phyloP scores from a whole-genome alignment of 2,113 vertebrate genomes.

The Camelus dromedarius region DNA sequence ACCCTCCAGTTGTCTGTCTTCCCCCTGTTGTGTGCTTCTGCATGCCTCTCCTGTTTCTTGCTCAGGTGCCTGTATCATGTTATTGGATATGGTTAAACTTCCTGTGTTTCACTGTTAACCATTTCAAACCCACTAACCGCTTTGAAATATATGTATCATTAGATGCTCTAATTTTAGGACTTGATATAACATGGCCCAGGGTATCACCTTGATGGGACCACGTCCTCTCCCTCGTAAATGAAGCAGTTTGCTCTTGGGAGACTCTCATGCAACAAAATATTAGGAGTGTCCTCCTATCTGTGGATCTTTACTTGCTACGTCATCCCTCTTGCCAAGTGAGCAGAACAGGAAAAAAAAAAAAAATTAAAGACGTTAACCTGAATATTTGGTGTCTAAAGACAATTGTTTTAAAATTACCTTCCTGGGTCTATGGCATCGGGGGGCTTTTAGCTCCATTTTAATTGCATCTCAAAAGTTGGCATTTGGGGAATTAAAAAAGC shows the following conservation, averaged over 20 bases:
- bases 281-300: not conserved
- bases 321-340: not conserved
- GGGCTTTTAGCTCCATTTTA: not conserved
- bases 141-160: not conserved
- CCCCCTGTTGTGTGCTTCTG: not conserved
- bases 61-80: not conserved
- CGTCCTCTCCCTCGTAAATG: not conserved
- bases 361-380: not conserved
- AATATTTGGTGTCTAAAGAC: constrained; percentile 5
- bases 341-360: not conserved
- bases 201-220: not conserved
- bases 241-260: not conserved
- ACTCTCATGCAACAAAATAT: not conserved
- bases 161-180: constrained; percentile 3
- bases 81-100: not conserved
- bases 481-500: constrained; percentile 12
- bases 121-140: not conserved
- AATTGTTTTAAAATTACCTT: not conserved
- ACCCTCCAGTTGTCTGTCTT: not conserved
- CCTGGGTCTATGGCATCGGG: not conserved
- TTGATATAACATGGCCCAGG: not conserved
- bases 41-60: not conserved
- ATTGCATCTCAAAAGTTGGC: not conserved
- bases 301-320: not conserved
- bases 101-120: not conserved